A percentile compares a stretch with the other conserved stretches of the same genome.
Conservation (phyloP, 2,888 invertebrate genomes). For the Athalia cordata region DNA sequence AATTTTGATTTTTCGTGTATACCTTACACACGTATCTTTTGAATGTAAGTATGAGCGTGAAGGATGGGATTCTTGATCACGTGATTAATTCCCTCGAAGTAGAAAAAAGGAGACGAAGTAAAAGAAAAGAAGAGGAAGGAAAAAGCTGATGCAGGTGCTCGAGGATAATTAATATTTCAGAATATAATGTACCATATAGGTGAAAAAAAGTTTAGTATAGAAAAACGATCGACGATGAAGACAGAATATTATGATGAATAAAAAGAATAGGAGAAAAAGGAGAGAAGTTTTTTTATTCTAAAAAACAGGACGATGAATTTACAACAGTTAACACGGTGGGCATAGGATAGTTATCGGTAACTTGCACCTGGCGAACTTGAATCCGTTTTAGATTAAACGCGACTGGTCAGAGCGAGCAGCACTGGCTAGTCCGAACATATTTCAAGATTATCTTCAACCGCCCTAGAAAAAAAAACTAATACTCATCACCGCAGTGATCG, state of each 20-base stretch:
- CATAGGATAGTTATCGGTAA: slow-evolving; percentile 20
- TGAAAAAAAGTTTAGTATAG: slow-evolving; percentile 9
- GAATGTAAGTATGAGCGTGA: no score
- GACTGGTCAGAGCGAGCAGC: slow-evolving; percentile 44
- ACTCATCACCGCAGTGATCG: no score
- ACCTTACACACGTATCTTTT: no score
- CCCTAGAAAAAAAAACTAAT: no score
- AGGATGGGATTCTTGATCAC: no score
- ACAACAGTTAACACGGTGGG: slow-evolving; percentile 20
- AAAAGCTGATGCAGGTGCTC: slow-evolving; percentile 47
- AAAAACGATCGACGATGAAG: slow-evolving; percentile 11
- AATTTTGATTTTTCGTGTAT: no score
- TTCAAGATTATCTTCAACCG: slow-evolving; percentile 14
- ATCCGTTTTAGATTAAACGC: slow-evolving; percentile 38
- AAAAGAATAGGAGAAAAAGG: background rate
- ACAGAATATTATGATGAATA: background rate
- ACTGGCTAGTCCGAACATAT: slow-evolving; percentile 13
- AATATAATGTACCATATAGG: background rate
- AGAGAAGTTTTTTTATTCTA: no score
- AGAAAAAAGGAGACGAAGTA: slow-evolving; percentile 53
- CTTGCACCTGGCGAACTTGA: slow-evolving; percentile 20
- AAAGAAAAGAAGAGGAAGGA: slow-evolving; percentile 56
- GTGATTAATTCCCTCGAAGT: no score
- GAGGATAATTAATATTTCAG: slow-evolving; percentile 26
- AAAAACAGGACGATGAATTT: background rate